These are phyloP conservation scores for Meloidogyne chitwoodi DNA, from an alignment of 1,140 invertebrate species.

Conservation along the genomic window DNA sequence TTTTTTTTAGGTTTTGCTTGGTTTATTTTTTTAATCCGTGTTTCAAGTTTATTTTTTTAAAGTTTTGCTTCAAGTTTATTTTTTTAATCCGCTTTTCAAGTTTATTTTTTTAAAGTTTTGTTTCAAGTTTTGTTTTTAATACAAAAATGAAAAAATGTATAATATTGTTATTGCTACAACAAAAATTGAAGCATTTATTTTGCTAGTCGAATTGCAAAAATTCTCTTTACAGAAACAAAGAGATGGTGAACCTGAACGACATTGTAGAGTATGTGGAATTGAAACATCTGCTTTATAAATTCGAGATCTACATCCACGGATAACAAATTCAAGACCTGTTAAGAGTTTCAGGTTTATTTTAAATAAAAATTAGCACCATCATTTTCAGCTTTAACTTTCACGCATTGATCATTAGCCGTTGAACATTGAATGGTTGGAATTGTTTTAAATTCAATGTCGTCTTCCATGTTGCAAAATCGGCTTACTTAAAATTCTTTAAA, in stretches of 20 bases:
- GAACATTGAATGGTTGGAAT: slow-evolving; percentile 17
- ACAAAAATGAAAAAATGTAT: neutral
- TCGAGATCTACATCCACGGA: slow-evolving; percentile 7
- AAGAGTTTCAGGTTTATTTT: neutral
- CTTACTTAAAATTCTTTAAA: neutral
- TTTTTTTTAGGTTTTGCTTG: too few relatives aligned
- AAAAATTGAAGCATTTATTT: neutral
- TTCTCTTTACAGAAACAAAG: slow-evolving; percentile 19
- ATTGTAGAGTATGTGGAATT: slow-evolving; percentile 12
- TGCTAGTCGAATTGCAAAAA: slow-evolving; percentile 10
- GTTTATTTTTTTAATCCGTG: too few relatives aligned
- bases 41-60: too few relatives aligned
- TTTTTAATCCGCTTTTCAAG: too few relatives aligned
- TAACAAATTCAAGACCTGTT: slow-evolving; percentile 16
- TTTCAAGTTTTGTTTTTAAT: neutral
- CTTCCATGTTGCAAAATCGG: slow-evolving; percentile 19
- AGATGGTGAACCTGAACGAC: neutral
- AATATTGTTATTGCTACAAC: neutral
- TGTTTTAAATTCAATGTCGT: slow-evolving; percentile 20
- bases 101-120: neutral
- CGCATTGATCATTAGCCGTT: slow-evolving; percentile 19
- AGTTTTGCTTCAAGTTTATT: too few relatives aligned
- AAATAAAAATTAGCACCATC: neutral
- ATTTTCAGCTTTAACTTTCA: slow-evolving; percentile 14
- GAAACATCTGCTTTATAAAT: slow-evolving; percentile 16